Evolutionary conservation across 1,140 invertebrate genomes (phyloP).

Genomic region (Drepana arcuata): DNA sequence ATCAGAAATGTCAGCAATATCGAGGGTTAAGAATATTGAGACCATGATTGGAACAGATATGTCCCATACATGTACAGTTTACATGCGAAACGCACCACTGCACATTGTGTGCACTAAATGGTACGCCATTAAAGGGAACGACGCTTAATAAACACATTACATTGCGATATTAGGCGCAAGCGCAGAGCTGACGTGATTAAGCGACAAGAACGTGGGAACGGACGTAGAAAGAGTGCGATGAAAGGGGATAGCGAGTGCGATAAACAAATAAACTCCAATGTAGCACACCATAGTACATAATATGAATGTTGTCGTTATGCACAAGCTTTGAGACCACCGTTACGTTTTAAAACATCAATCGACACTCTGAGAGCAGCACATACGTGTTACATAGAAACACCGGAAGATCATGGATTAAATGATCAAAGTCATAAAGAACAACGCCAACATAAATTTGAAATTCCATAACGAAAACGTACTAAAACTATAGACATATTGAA

Average conservation of each 20-base stretch:
- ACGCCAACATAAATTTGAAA: slow-evolving; percentile 31
- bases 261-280: slow-evolving; percentile 13
- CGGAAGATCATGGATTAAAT: slow-evolving; percentile 21
- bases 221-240: slow-evolving; percentile 22
- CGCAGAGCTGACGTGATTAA: slow-evolving; percentile 50
- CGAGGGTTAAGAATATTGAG: too few species aligned
- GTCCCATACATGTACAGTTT: slow-evolving; percentile 30
- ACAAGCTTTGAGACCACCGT: too few species aligned
- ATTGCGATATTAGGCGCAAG: slow-evolving; percentile 57
- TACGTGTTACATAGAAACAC: slow-evolving; percentile 1
- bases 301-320: too few species aligned
- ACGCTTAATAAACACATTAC: slow-evolving; percentile 67
- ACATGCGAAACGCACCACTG: slow-evolving; percentile 47
- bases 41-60: slow-evolving; percentile 18
- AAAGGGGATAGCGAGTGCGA: slow-evolving; percentile 20
- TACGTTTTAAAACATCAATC: slow-evolving; percentile 6
- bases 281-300: slow-evolving; percentile 2
- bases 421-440: slow-evolving; percentile 19
- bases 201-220: slow-evolving; percentile 57
- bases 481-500: slow-evolving; percentile 29
- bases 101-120: slow-evolving; percentile 65
- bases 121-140: slow-evolving; percentile 58
- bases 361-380: too few species aligned
- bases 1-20: too few species aligned
- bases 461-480: slow-evolving; percentile 33